Conservation (phyloP, 2,113 vertebrate species). For the Thermophis baileyi region DNA sequence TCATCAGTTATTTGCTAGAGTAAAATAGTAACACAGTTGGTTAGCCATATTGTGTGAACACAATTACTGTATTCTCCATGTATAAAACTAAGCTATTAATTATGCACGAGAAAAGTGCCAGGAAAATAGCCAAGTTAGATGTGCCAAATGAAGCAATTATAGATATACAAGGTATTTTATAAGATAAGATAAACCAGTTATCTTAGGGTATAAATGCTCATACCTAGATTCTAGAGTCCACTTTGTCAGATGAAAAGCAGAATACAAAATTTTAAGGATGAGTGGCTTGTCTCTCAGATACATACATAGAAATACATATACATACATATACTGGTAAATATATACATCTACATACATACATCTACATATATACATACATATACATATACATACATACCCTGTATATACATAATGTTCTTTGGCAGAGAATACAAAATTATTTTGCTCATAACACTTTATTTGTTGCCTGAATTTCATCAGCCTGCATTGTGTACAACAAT, state of each 20-base stretch:
- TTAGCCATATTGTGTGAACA: neutral
- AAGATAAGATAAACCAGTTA: neutral
- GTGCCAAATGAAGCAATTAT: neutral
- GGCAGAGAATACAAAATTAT: neutral
- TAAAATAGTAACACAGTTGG: neutral
- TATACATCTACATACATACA: too few species aligned
- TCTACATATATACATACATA: too few species aligned
- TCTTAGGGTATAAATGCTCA: neutral
- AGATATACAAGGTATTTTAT: neutral
- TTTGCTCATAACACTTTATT: neutral
- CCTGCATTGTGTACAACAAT: conserved; percentile 4
- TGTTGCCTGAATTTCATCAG: neutral
- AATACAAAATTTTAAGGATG: neutral
- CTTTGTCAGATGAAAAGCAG: neutral
- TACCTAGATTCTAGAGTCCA: neutral
- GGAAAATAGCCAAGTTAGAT: neutral
- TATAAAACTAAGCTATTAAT: neutral
- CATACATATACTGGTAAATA: too few species aligned
- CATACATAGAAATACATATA: neutral
- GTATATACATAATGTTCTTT: too few species aligned
- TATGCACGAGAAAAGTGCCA: neutral
- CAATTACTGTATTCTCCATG: neutral
- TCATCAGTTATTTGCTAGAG: neutral
- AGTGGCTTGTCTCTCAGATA: neutral
- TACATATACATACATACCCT: too few species aligned